A percentile compares a stretch with the other conserved stretches of the same genome.
These are phyloP conservation scores for Menidia beryllina DNA, from an alignment of 2,113 vertebrate species.

Conservation along the genomic window DNA sequence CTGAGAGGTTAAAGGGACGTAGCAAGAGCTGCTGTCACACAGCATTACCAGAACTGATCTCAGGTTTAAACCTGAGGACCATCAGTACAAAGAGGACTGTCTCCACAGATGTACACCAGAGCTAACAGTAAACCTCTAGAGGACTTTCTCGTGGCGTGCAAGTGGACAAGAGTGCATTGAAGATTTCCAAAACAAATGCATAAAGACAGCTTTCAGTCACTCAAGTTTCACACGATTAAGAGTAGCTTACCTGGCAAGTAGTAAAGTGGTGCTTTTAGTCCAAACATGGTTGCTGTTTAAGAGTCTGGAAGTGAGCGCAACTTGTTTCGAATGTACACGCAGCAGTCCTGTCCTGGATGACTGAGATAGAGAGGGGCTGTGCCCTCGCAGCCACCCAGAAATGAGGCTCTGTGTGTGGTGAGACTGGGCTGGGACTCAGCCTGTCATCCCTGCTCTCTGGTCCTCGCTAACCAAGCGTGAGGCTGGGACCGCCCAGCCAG, in stretches of 20 bases:
- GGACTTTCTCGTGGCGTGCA: constrained; percentile 41
- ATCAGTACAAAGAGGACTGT: constrained; percentile 61
- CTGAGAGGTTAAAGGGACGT: constrained; percentile 59
- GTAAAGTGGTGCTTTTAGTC: constrained; percentile 98
- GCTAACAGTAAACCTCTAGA: constrained; percentile 46
- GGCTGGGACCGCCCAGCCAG: constrained; percentile 82
- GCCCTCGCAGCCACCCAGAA: constrained; percentile 78
- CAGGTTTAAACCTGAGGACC: constrained; percentile 66
- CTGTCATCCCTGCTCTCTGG: constrained; percentile 80
- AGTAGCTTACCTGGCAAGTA: constrained; percentile 95
- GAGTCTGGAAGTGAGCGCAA: constrained; percentile 86
- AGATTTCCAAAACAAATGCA: constrained; percentile 6
- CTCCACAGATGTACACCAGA: constrained; percentile 60
- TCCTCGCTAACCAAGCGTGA: constrained; percentile 79
- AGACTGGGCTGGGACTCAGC: constrained; percentile 77
- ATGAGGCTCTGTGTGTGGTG: constrained; percentile 73
- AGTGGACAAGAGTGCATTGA: constrained; percentile 11
- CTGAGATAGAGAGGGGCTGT: constrained; percentile 72
- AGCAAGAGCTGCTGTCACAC: constrained; percentile 66
- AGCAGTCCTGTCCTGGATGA: constrained; percentile 78
- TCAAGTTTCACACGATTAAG: background rate
- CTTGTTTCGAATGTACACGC: constrained; percentile 53
- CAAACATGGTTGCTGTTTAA: constrained; percentile 93
- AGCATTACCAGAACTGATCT: constrained; percentile 56
- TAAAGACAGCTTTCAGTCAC: background rate